Evolutionary conservation across 2,113 vertebrate genomes (phyloP), one percentile per base, ranked within the genome.

Genomic region (Gallinago jamesoni): DNA sequence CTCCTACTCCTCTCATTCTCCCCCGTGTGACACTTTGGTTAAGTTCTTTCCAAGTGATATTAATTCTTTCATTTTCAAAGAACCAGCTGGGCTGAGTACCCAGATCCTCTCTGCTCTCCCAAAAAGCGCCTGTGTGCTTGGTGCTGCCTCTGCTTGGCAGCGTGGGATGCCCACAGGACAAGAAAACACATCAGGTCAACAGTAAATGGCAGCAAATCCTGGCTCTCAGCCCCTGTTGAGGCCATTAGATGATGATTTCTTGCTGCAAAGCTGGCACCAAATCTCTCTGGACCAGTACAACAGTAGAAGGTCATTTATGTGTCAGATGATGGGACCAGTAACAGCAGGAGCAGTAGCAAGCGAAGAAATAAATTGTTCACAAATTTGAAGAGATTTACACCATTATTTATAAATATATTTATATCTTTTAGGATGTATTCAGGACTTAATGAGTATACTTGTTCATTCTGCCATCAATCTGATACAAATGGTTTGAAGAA

Each of bases 201-300:
- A 57, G 35, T 57, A 90, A 93, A 79, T 24, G 57, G 53, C 77
- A 91, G 52, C 11, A 73, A 76, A 76, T 67, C 73, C 77, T 94
- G 91, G 45, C 73, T 95, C 89, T 81, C n/a, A 70, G 62, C 14
- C 68, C 24, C 57, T 8, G 7, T 0, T 73, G 27, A 92, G 63
- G 37, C 77, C 67, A 77, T 92, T 85, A 87, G 86, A 73, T 78
- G 47, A 91, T 87, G 66, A 94, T 93, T 87, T 94, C 67, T 80
- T 94, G 28, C 81, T 67, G 66, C 67, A 80, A 67, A 94, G 23
- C 18, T 94, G 90, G 93, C 91, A 94, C 14, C 0, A 2, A 76
- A 76, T n/a, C 18, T 76, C 12, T 47, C 22, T 3, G 12, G 62
- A 84, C 31, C 70, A 45, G 20, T 2, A 4, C 14, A 77, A 4